phyloP scores from a whole-genome alignment of 2,888 invertebrate genomes.

The Nematopogon swammerdamellus region DNA sequence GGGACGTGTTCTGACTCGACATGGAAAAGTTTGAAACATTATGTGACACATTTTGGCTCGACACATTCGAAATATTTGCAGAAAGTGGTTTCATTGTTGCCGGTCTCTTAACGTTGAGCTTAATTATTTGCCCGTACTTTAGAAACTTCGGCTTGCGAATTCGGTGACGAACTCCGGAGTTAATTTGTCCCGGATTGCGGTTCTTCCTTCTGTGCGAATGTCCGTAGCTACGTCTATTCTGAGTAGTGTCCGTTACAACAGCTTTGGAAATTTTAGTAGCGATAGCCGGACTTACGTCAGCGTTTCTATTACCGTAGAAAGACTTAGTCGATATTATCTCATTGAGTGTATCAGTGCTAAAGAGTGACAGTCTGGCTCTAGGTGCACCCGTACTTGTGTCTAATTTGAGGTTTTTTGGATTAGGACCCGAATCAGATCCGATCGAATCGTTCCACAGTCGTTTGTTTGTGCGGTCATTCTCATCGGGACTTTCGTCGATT shows the following conservation, averaged over 20 bases:
- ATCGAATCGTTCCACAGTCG: conserved; percentile 33
- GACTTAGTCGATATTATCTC: conserved; percentile 51
- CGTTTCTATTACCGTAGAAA: conserved; percentile 53
- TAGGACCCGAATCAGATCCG: conserved; percentile 25
- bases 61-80: neutral
- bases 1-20: conserved; percentile 31
- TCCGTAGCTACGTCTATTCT: conserved; percentile 22
- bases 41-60: too few species aligned
- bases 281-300: conserved; percentile 32
- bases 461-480: conserved; percentile 38
- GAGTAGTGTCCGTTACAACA: conserved; percentile 23
- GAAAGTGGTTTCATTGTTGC: neutral
- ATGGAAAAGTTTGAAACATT: conserved; percentile 17
- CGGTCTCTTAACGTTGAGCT: conserved; percentile 8
- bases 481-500: conserved; percentile 40
- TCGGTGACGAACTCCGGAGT: conserved; percentile 62
- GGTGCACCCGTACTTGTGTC: conserved; percentile 27
- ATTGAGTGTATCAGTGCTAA: conserved; percentile 39
- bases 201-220: conserved; percentile 26
- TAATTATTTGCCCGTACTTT: conserved; percentile 20
- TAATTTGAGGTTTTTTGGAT: conserved; percentile 31
- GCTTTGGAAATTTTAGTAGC: conserved; percentile 28
- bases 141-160: conserved; percentile 60
- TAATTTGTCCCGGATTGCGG: conserved; percentile 57
- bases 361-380: conserved; percentile 42